Base-by-base conservation (phyloP, 2,797 vertebrate genomes). In the Lepidocolaptes lacrymiger region DNA sequence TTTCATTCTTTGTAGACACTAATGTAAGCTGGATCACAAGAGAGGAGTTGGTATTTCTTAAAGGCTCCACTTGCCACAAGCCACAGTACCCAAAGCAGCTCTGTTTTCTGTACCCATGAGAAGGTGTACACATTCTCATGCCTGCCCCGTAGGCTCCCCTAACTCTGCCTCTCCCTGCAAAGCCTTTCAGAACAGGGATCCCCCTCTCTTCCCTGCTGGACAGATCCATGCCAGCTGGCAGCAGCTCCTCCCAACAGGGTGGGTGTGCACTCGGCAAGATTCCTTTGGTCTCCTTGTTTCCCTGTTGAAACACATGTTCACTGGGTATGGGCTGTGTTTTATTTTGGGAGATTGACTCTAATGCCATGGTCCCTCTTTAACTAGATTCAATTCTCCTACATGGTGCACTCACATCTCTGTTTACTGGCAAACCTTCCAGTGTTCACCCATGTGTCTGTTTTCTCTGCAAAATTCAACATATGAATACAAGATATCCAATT, bases 91-190 rank as follows among this genome's bases (percentile, higher is more conserved):
- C 55, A 52, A 46, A 43, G 0, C 12, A 54, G 24, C 14, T 64
- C 1, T 6, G 0, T 32, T 49, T 39, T 30, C 4, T n/a, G 62
- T 4, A 12, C 26, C 8, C 7, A 5, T 2, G 26, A 51, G 26
- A 67, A 26, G 6, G 2, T 20, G 22, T 44, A 59, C 5, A 3
- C 12, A 6, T 21, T 46, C 20, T 32, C 30, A 9, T 48, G 17
- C 3, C 19, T 30, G 14, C 55, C 2, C 26, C 13, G 20, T 7
- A 34, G 43, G 12, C 44, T 66, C 51, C 32, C n/a, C 21, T 6
- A 68, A 49, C 41, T 62, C 69, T 51, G 44, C 21, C 51, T 51
- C 46, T 66, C 55, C 26, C 27, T 17, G 3, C 9, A 4, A 34
- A 14, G 18, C 27, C 5, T 9, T 54, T 41, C 56, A 61, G 66